Evolutionary conservation across 1,140 invertebrate species (phyloP).

Genomic region (Elymnias hypermnestra): DNA sequence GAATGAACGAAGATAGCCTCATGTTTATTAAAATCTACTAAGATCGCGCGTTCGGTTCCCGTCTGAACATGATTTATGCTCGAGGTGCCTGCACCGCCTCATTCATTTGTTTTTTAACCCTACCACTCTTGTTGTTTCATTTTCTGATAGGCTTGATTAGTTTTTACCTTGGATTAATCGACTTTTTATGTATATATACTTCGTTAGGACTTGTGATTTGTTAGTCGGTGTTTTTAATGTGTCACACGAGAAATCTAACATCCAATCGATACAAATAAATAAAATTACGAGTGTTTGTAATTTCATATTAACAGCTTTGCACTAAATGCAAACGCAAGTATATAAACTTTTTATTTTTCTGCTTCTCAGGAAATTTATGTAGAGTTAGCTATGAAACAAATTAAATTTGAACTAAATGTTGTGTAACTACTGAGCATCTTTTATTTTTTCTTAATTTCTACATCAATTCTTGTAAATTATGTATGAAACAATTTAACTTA

Average conservation of each 20-base stretch:
- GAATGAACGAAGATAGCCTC: conserved; percentile 59
- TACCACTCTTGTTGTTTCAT: conserved; percentile 45
- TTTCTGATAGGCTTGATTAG: conserved; percentile 65
- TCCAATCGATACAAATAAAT: no score
- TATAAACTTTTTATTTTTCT: no score
- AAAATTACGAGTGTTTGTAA: no score
- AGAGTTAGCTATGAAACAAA: no score
- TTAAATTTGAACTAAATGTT: no score
- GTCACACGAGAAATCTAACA: conserved; percentile 11
- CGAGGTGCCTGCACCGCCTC: conserved; percentile 44
- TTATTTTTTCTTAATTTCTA: no score
- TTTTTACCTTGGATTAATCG: conserved; percentile 47
- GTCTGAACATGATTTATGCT: conserved; percentile 57
- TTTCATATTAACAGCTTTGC: no score
- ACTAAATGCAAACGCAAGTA: no score
- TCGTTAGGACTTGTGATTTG: conserved; percentile 9
- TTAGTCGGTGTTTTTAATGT: conserved; percentile 22
- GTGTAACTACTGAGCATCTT: no score
- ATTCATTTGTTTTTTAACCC: conserved; percentile 67
- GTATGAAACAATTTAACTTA: no score
- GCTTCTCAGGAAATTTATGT: no score
- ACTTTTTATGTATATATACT: conserved; percentile 11
- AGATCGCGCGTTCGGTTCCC: conserved; percentile 49
- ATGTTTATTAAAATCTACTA: conserved; percentile 67
- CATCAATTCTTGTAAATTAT: no score